Evolutionary conservation across 2,113 vertebrate genomes (phyloP), one percentile per base, ranked within the genome.

Genomic region (Chaetorhynchus papuensis): DNA sequence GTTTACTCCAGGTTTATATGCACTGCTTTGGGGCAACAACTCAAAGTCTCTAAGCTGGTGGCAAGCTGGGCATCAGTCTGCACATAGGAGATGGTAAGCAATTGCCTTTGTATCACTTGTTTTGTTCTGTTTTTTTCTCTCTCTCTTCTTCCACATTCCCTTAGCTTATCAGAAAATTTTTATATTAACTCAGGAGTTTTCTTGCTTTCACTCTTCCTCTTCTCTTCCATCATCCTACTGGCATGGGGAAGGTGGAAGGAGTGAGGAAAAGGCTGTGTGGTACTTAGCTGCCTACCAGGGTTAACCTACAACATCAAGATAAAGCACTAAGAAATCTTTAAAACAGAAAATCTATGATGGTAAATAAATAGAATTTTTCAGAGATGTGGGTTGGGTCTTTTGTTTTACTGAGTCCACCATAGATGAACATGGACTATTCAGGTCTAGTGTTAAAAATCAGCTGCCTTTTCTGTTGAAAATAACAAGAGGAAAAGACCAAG

Each of bases 221-320:
- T 17, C 20, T 65, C 33, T 65, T 78, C 12, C 12, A 19, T 18
- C 10, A 27, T 28, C 9, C 23, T 81, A 8, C 23, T 26, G 11
- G 7, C 1, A 3, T 37, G 6, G 6, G 1, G 11, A 45, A 9
- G 4, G 18, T 28, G 14, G 15, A 6, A 18, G 7, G 3, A 71
- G 9, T 13, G 10, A 82, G 9, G 8, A 85, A 90, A 24, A 35
- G 16, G 18, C 24, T 68, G 4, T 30, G 8, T 44, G 35, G 45
- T 90, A 44, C 41, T 60, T 71, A 74, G 9, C 22, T 74, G 39
- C 22, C 30, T 37, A 26, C 16, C 3, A n/a, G 26, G 8, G 8
- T 63, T 56, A 65, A 60, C 7, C 10, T 47, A 39, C 17, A 75
- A 35, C 8, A 42, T 11, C n/a, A 39, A 61, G 16, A 60, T 13